These are phyloP conservation scores for Melanotaenia duboulayi DNA, from an alignment of 2,113 vertebrate genomes.

Conservation along the genomic window DNA sequence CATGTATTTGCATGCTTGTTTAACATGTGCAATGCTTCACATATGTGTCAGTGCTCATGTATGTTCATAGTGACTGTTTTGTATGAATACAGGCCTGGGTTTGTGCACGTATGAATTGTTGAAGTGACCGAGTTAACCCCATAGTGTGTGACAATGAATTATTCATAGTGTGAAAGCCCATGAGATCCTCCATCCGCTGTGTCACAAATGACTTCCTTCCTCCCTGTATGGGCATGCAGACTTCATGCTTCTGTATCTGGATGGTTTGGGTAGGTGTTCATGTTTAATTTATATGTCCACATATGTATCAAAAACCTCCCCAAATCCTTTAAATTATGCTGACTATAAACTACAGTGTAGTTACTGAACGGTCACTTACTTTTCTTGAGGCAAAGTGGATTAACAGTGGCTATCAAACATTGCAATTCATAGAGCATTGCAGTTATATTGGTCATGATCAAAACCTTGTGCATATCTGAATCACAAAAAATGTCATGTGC, in stretches of 20 bases:
- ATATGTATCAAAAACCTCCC: slow-evolving; percentile 37
- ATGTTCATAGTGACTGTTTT: slow-evolving; percentile 34
- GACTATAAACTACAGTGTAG: slow-evolving; percentile 38
- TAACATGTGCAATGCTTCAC: background rate
- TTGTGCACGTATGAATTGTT: slow-evolving; percentile 27
- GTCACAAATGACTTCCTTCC: slow-evolving; percentile 68
- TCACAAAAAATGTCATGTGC: too few relatives aligned
- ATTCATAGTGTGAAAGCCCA: slow-evolving; percentile 67
- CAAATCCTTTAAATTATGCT: slow-evolving; percentile 19
- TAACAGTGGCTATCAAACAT: too few relatives aligned
- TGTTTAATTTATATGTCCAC: slow-evolving; percentile 61
- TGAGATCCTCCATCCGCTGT: slow-evolving; percentile 54
- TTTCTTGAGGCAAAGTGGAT: background rate
- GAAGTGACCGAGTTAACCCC: slow-evolving; percentile 67
- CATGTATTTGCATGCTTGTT: slow-evolving; percentile 5
- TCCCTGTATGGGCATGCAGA: slow-evolving; percentile 18
- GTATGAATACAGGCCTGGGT: slow-evolving; percentile 17
- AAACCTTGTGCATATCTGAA: too few relatives aligned
- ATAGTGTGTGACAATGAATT: slow-evolving; percentile 63
- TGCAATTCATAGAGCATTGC: too few relatives aligned
- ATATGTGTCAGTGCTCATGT: slow-evolving; percentile 1
- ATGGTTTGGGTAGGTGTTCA: slow-evolving; percentile 26
- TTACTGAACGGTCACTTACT: slow-evolving; percentile 21
- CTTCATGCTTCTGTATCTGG: slow-evolving; percentile 44
- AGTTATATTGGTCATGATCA: too few relatives aligned